A percentile compares a stretch with the other conserved stretches of the same genome.
Evolutionary conservation across 2,113 vertebrate genomes (phyloP).

Genomic region (Odobenus rosmarus): DNA sequence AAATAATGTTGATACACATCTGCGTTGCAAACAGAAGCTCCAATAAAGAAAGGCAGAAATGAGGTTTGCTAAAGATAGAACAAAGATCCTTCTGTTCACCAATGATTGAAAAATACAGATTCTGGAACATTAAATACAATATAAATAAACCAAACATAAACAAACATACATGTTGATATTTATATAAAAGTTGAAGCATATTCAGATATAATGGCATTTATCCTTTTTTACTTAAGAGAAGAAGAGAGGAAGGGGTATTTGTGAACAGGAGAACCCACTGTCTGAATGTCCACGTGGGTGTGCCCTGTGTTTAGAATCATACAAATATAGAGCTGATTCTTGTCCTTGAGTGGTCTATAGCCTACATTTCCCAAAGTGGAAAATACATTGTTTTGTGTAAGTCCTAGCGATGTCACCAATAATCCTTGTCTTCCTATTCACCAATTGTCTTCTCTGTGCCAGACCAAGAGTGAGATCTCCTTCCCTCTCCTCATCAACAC

Average conservation of each 20-base stretch:
- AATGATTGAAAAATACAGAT: neutral
- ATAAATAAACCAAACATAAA: neutral
- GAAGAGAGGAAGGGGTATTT: neutral
- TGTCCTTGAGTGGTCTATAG: neutral
- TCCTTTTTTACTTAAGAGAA: neutral
- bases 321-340: neutral
- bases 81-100: neutral
- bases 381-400: neutral
- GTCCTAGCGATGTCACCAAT: rapidly evolving
- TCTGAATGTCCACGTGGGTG: neutral
- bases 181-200: neutral
- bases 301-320: neutral
- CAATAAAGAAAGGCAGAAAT: neutral
- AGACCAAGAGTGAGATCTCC: neutral
- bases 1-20: slow-evolving; percentile 33
- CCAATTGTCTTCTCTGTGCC: neutral
- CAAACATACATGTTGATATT: neutral
- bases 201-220: neutral
- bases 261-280: neutral
- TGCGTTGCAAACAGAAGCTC: slow-evolving; percentile 60
- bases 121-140: neutral
- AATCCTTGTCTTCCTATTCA: neutral
- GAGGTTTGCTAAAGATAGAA: neutral
- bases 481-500: neutral
- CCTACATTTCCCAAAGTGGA: neutral